Base-by-base conservation (phyloP, 2,797 vertebrate species). In the Borostomias antarcticus region DNA sequence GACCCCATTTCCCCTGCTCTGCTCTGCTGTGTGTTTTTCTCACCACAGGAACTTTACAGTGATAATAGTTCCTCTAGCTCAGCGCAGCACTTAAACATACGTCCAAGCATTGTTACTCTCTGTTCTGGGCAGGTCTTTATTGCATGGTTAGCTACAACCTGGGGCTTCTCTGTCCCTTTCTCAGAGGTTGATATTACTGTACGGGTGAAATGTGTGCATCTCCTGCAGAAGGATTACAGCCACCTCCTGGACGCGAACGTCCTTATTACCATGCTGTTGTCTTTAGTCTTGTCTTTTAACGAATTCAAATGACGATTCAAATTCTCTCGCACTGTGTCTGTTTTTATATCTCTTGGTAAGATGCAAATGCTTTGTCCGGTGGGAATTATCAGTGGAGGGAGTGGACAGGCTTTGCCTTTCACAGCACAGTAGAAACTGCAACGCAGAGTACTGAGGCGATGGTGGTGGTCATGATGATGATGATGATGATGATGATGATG, bases 301-400 rank as follows among this genome's bases (percentile, higher is more conserved):
- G 70, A 86, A 87, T 89, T 89, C 87, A 89, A 89, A 91, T 89
- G 66, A 35, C 3, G 37, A 89, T 88, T 89, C 86, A 90, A 91
- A 91, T 87, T 75, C 64, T 70, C 53, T 68, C 71, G 26, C 66
- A 6, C 62, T 25, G 74, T 40, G 62, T 79, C 77, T 82, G 77
- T 82, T 83, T 82, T 85, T 79, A 76, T 89, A 85, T 89, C 86
- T 85, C 58, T 73, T 75, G 68, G 73, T 71, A 62, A 73, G 78
- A 89, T 90, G 88, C 85, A 90, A 91, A 90, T 88, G 66, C 70
- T 29, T 10, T 29, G 66, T 57, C 58, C 70, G 3, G 0, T 62
- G 76, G 78, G 75, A 74, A 58, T 75, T 75, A 71, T 62, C 61
- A 77, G 74, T 71, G 69, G 45, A 0, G 62, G 4, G 70, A 52